These are phyloP conservation scores for Arrhamphus sclerolepis DNA, from an alignment of 2,797 vertebrate genomes.

Conservation along the genomic window DNA sequence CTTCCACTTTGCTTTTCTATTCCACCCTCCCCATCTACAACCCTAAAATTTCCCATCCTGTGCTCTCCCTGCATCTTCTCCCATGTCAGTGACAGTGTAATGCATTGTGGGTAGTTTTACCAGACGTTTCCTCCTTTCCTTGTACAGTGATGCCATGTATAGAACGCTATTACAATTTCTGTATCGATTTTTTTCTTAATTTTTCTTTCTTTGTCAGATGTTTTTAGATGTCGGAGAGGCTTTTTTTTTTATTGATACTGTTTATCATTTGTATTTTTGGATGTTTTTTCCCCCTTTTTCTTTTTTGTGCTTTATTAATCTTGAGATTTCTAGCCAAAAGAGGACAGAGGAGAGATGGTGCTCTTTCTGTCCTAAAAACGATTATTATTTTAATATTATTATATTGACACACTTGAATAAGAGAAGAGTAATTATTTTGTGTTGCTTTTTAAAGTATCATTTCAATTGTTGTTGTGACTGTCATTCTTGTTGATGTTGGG, in stretches of 20 bases:
- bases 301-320: slow-evolving; percentile 57
- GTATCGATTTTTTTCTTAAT: slow-evolving; percentile 65
- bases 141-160: slow-evolving; percentile 84
- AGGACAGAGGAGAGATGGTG: slow-evolving; percentile 62
- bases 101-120: slow-evolving; percentile 78
- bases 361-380: slow-evolving; percentile 68
- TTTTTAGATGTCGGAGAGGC: slow-evolving; percentile 56
- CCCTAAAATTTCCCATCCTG: not conserved
- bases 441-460: slow-evolving; percentile 77
- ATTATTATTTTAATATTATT: slow-evolving; percentile 71
- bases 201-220: slow-evolving; percentile 3
- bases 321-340: slow-evolving; percentile 79
- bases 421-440: slow-evolving; percentile 78
- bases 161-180: slow-evolving; percentile 77
- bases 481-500: slow-evolving; percentile 72
- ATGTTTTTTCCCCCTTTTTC: too few relatives aligned
- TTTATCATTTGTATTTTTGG: slow-evolving; percentile 75
- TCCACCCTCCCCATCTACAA: not conserved
- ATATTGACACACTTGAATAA: slow-evolving; percentile 80
- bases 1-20: slow-evolving; percentile 32
- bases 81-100: slow-evolving; percentile 72
- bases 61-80: slow-evolving; percentile 6
- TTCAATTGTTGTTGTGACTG: slow-evolving; percentile 74
- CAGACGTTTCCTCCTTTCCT: slow-evolving; percentile 77
- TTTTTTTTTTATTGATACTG: slow-evolving; percentile 63